Evolutionary conservation across 2,113 vertebrate genomes (phyloP).

Genomic region (Apaloderma vittatum): DNA sequence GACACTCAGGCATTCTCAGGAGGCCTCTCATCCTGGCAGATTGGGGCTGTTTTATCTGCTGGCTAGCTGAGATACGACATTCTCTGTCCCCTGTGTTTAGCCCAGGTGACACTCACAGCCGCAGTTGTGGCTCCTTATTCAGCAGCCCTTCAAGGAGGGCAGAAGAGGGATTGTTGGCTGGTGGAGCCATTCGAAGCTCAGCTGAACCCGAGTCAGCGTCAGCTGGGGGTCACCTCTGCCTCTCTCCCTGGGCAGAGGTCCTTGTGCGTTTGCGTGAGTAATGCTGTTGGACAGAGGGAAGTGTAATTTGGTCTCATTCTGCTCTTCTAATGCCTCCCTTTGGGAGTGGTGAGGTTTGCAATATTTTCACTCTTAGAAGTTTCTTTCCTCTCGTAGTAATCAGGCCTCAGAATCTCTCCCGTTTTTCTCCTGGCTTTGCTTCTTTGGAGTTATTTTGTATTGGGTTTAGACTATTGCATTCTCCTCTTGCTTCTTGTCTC

Average conservation of each 20-base stretch:
- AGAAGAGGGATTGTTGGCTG: not conserved
- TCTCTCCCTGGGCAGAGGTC: not conserved
- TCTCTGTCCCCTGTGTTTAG: not conserved
- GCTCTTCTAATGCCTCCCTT: not conserved
- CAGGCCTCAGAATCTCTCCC: not conserved
- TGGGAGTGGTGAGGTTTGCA: not conserved
- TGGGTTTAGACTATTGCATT: not conserved
- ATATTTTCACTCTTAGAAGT: not conserved
- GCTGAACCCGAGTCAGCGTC: not conserved
- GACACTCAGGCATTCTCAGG: not conserved
- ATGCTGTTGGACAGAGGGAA: not conserved
- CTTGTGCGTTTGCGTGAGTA: not conserved
- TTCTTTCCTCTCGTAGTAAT: not conserved
- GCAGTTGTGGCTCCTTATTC: not conserved
- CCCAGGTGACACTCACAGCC: not conserved
- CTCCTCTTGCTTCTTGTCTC: not conserved
- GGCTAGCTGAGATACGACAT: not conserved
- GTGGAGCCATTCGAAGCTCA: not conserved
- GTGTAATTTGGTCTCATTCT: not conserved
- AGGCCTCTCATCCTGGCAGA: not conserved
- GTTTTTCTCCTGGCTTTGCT: not conserved
- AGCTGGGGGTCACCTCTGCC: not conserved
- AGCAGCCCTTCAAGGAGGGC: not conserved
- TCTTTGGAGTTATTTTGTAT: not conserved
- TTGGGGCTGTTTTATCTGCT: not conserved